Base-by-base conservation (phyloP, 2,113 vertebrate genomes). In the Genyomyrus donnyi region DNA sequence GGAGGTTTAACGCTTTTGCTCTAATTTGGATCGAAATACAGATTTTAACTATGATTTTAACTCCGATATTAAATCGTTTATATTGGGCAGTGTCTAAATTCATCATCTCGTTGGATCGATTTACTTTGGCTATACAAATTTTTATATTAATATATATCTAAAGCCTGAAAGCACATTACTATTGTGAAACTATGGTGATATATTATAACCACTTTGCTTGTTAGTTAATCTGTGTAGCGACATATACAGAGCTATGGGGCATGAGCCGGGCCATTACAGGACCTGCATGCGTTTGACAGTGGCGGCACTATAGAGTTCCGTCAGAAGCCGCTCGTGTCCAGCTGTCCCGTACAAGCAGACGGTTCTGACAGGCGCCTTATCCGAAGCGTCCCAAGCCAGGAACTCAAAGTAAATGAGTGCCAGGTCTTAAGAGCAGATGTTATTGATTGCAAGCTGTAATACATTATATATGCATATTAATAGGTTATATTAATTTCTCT, bases 201-300 rank as follows among this genome's bases (percentile, higher is more conserved):
- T 19, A 19, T 42, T 39, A 80, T 39, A 80, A 39, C 3, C 45
- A 11, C 21, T 19, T 80, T 19, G 35, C 74, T 70, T 70, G n/a
- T 27, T 27, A 27, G n/a, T 27, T 11, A 9, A 7, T 80, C 9
- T 49, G 49, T 80, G 74, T 8, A 86, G n/a, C 4, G 46, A 86
- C 11, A 27, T n/a, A 24, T 2, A 13, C 1, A 50, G 46, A 27
- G 21, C 48, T 27, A 13, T 17, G 70, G 77, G 90, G 31, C 89
- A 49, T 3, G 35, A 39, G 31, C 77, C 19, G 87, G 88, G 90
- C 19, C 8, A 7, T 31, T 21, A 31, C 3, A 62, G 46, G 62
- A 91, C 39, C 94, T 95, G 95, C 39, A 93, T 95, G 95, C 87
- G 89, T 88, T 7, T 95, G 95, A 95, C 95, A 95, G 94, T 91